These are phyloP conservation scores for Pagrus major DNA, from an alignment of 2,113 vertebrate species.

Conservation along the genomic window DNA sequence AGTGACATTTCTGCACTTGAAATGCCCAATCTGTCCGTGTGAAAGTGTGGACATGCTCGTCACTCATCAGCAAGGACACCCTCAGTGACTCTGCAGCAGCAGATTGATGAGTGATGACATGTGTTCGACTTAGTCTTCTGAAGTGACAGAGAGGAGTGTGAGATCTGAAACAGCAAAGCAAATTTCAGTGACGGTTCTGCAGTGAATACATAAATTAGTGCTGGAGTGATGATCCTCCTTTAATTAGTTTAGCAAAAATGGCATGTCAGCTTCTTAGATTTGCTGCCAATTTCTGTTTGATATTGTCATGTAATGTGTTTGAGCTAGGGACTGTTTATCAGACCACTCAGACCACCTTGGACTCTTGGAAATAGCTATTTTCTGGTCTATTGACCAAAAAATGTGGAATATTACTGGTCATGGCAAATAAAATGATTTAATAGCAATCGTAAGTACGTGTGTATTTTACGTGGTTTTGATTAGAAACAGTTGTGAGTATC, in stretches of 20 bases:
- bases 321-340: neutral
- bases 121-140: neutral
- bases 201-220: neutral
- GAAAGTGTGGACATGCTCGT: neutral
- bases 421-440: no score
- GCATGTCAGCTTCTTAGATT: neutral
- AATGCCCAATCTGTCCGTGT: constrained; percentile 10
- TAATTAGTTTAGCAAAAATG: neutral
- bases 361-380: neutral
- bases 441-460: neutral
- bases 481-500: neutral
- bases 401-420: neutral
- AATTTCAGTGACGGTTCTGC: neutral
- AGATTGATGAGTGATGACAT: neutral
- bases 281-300: neutral
- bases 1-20: neutral
- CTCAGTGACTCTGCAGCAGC: constrained; percentile 4
- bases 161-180: neutral
- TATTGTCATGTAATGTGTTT: neutral
- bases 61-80: constrained; percentile 1
- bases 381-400: neutral
- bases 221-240: neutral
- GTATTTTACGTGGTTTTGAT: neutral
- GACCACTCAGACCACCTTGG: neutral
- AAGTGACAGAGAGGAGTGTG: neutral